These are phyloP conservation scores for Tupaia chinensis DNA, from an alignment of 2,113 vertebrate species.

Conservation along the genomic window DNA sequence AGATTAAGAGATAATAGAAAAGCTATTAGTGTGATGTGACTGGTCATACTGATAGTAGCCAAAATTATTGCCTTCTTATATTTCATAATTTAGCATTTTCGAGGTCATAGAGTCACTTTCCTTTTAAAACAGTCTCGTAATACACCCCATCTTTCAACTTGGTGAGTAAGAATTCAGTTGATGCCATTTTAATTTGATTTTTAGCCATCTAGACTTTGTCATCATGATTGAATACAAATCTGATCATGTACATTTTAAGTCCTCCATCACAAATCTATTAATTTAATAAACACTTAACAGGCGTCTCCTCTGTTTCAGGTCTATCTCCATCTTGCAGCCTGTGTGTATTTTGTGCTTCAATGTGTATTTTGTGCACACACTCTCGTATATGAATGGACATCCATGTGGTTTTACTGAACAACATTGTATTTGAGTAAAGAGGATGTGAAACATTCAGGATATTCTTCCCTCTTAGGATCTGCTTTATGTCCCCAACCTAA, in stretches of 20 bases:
- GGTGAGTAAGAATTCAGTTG: not conserved
- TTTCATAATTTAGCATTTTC: not conserved
- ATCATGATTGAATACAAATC: not conserved
- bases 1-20: conserved; percentile 8
- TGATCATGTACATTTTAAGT: not conserved
- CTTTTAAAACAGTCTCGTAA: not conserved
- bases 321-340: not conserved
- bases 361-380: not conserved
- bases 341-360: not conserved
- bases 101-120: not conserved
- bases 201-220: not conserved
- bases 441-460: not conserved
- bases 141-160: not conserved
- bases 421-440: not conserved
- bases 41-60: not conserved
- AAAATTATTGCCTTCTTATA: not conserved
- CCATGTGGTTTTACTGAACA: not conserved
- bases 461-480: not conserved
- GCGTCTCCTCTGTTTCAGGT: not conserved
- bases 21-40: not conserved
- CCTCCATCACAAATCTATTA: not conserved
- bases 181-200: conserved; percentile 15
- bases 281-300: no score
- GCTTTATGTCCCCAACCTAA: not conserved
- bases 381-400: not conserved